A percentile compares a stretch with the other conserved stretches of the same genome.
Conservation (phyloP, 2,113 vertebrate genomes). For the Isichthys henryi region DNA sequence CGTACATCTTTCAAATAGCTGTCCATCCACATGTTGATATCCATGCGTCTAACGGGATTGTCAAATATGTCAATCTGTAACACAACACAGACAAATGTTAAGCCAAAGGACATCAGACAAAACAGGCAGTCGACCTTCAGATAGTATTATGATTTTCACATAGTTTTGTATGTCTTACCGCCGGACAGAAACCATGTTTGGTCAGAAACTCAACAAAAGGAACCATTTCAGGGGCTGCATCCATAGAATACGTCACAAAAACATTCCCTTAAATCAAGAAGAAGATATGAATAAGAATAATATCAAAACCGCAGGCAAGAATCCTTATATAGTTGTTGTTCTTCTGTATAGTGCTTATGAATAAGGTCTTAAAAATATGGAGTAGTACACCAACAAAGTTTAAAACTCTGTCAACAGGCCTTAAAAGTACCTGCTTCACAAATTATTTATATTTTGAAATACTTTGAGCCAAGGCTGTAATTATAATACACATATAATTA, state of each 20-base stretch:
- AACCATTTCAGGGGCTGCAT: constrained; percentile 42
- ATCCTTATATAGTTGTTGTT: neutral
- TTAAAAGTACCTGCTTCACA: neutral
- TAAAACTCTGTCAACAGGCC: neutral
- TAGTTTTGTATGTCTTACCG: constrained; percentile 33
- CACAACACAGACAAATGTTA: neutral
- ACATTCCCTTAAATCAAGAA: constrained; percentile 42
- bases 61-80: constrained; percentile 78
- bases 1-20: constrained; percentile 79
- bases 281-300: neutral
- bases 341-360: neutral
- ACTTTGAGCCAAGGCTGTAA: neutral
- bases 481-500: neutral
- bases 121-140: neutral
- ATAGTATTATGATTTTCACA: neutral
- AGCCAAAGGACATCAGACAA: neutral
- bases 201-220: constrained; percentile 48
- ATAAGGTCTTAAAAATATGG: neutral
- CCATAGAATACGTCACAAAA: constrained; percentile 52
- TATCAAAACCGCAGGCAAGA: neutral
- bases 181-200: constrained; percentile 43
- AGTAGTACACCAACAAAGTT: neutral
- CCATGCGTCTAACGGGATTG: constrained; percentile 67
- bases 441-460: neutral
- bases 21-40: constrained; percentile 83